Evolutionary conservation across 2,113 vertebrate genomes (phyloP), one percentile per base, ranked within the genome.

Genomic region (Sander lucioperca): DNA sequence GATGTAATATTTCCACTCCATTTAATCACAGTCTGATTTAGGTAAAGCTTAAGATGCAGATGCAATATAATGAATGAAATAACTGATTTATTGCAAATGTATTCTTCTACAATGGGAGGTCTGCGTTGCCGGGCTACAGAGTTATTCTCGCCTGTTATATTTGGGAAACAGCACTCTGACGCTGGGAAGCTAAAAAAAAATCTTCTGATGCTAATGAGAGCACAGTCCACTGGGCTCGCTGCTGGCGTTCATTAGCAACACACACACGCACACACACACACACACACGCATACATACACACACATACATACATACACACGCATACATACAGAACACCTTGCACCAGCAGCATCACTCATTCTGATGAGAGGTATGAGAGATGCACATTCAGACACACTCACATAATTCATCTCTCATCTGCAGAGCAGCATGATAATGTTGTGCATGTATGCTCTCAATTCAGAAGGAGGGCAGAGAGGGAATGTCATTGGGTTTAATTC

Each of bases 161-260:
- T 79, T 71, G 62, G 16, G 18, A 77, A 85, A 66, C 39, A 6
- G n/a, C 30, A 61, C 21, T 69, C 8, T 82, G 67, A 33, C 0
- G 43, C 45, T 86, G 51, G 33, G 73, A 63, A 68, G 59, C 65
- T 73, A 69, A 67, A 76, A 48, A 33, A 67, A 57, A 30, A 74
- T 65, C 19, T 66, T 61, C 27, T 82, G 56, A 87, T 86, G 62
- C 63, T 82, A 80, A 90, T 82, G 76, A 80, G 80, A 23, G 39
- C 19, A 6, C 1, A 14, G 68, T 64, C 73, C 59, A 63, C 39
- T 18, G 18, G 19, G 65, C 50, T 68, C 47, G 30, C 75, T 89
- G 58, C 68, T 68, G 65, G 64, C 21, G 0, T 50, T 87, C 65
- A 78, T 84, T 85, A 82, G 56, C 67, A 62, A 59, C 74, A 74